phyloP scores from a whole-genome alignment of 53 echinoderm and acorn worm genomes.

The Stichopus horrens region DNA sequence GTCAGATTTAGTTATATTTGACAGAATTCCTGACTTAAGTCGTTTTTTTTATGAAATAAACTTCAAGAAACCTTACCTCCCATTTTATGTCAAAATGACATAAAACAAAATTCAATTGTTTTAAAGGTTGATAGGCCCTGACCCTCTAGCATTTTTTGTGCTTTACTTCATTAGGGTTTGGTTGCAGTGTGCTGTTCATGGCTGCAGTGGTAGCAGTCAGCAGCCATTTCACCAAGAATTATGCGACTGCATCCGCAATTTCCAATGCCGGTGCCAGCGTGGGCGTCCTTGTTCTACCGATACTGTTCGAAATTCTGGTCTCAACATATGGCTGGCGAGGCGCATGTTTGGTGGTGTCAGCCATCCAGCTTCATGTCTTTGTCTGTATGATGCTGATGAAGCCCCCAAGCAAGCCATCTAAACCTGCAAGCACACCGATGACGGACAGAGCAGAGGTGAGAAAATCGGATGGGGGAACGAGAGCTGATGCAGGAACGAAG shows the following conservation, averaged over 20 bases:
- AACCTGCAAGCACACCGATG: neutral
- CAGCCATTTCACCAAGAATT: slow-evolving; percentile 63
- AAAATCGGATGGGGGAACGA: neutral
- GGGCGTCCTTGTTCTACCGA: slow-evolving; percentile 66
- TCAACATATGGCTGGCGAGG: slow-evolving; percentile 63
- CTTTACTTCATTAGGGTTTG: slow-evolving; percentile 47
- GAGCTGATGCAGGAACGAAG: neutral
- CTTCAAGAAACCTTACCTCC: too few species aligned
- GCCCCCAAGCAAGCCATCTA: neutral
- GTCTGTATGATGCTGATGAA: slow-evolving; percentile 53
- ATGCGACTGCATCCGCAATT: slow-evolving; percentile 58
- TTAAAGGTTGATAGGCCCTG: too few species aligned
- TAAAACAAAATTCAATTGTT: too few species aligned
- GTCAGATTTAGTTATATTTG: too few species aligned
- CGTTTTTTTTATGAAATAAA: too few species aligned
- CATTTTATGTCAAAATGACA: too few species aligned
- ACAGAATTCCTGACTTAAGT: too few species aligned
- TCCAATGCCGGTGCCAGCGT: slow-evolving; percentile 62
- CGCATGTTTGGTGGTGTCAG: slow-evolving; percentile 55
- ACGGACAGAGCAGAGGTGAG: neutral
- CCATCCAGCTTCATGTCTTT: slow-evolving; percentile 55
- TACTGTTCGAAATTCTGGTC: slow-evolving; percentile 60
- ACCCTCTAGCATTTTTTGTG: too few species aligned
- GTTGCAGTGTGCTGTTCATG: slow-evolving; percentile 62
- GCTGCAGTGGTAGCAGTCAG: slow-evolving; percentile 52